A percentile compares a stretch with the other conserved stretches of the same genome.
phyloP scores from a whole-genome alignment of 1,140 invertebrate species.

The Papilio aristodemus region DNA sequence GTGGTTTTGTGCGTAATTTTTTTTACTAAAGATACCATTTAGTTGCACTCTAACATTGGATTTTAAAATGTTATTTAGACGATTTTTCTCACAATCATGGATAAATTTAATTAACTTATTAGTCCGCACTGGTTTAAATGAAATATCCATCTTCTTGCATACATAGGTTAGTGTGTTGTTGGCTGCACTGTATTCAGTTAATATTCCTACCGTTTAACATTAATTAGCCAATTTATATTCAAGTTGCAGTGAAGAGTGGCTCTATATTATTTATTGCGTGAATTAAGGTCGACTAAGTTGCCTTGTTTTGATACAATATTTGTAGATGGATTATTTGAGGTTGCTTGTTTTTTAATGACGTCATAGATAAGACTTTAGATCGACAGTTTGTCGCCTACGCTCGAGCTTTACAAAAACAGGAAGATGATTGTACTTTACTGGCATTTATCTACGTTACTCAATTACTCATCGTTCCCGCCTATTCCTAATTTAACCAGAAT shows the following conservation, averaged over 20 bases:
- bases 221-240: slow-evolving; percentile 76
- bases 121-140: not conserved
- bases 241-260: slow-evolving; percentile 71
- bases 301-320: slow-evolving; percentile 39
- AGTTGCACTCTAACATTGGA: not conserved
- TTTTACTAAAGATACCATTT: no score
- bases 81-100: not conserved
- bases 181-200: slow-evolving; percentile 56
- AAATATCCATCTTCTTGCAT: slow-evolving; percentile 33
- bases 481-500: no score
- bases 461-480: no score
- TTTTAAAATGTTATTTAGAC: not conserved
- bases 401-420: not conserved
- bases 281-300: slow-evolving; percentile 52
- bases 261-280: slow-evolving; percentile 71
- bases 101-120: not conserved
- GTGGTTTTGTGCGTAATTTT: no score
- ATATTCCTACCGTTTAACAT: slow-evolving; percentile 66
- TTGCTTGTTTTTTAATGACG: not conserved
- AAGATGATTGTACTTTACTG: no score
- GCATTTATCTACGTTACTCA: no score
- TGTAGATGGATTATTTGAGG: not conserved
- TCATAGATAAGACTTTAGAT: not conserved
- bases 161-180: slow-evolving; percentile 12
- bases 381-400: not conserved